These are phyloP conservation scores for Zaprionus inermis DNA, from an alignment of 1,140 invertebrate species.

Conservation along the genomic window DNA sequence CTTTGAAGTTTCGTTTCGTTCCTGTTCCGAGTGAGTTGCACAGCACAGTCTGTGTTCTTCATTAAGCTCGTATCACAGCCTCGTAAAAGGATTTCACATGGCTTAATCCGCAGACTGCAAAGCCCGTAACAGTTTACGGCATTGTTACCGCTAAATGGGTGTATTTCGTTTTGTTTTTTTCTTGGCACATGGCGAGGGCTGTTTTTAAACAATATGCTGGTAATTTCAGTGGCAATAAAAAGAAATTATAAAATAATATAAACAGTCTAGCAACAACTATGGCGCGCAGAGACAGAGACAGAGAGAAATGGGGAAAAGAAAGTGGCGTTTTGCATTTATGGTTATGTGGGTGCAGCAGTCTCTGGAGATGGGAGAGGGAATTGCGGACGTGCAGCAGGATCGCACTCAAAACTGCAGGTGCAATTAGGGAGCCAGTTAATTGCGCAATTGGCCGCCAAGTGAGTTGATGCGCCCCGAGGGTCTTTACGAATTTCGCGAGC, in stretches of 20 bases:
- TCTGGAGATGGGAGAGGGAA: conserved; percentile 8
- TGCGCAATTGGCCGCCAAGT: conserved; percentile 21
- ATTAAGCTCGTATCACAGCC: conserved; percentile 1
- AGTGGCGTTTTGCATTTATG: conserved; percentile 71
- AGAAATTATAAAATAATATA: conserved; percentile 81
- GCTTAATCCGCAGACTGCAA: conserved; percentile 8
- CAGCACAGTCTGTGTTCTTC: background rate
- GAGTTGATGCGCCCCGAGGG: background rate
- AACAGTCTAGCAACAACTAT: conserved; percentile 63
- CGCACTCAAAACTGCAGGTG: conserved; percentile 46
- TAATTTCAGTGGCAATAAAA: conserved; percentile 57
- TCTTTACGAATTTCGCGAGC: background rate
- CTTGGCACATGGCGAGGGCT: conserved; percentile 21
- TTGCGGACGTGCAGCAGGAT: background rate
- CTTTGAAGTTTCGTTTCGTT: background rate
- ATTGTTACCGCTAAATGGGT: conserved; percentile 28
- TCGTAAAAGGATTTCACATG: conserved; percentile 14
- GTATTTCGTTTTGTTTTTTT: background rate
- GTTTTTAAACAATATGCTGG: conserved; percentile 31
- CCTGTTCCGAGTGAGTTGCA: background rate
- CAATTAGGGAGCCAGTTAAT: conserved; percentile 69
- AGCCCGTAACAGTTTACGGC: conserved; percentile 19
- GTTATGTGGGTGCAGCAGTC: conserved; percentile 60
- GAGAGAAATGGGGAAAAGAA: conserved; percentile 19
- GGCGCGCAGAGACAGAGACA: conserved; percentile 33